These are phyloP conservation scores for Lydus trimaculatus DNA, from an alignment of 2,888 invertebrate species.

Conservation along the genomic window DNA sequence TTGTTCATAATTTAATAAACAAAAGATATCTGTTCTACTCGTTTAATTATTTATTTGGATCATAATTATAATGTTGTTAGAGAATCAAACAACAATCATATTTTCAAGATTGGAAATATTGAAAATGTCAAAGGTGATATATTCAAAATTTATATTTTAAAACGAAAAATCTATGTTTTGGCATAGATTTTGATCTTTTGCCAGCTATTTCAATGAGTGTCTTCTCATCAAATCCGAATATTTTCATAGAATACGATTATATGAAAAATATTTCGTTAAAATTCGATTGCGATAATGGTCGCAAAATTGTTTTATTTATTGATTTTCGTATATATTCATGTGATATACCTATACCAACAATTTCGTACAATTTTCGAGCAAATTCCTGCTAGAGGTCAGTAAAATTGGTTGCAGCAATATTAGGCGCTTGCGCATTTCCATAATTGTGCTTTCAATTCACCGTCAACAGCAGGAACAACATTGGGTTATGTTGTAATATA, in stretches of 20 bases:
- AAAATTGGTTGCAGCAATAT: slow-evolving; percentile 37
- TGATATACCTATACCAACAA: neutral
- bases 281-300: neutral
- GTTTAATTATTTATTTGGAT: too few species aligned
- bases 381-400: slow-evolving; percentile 10
- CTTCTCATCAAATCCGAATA: neutral
- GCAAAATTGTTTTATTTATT: neutral
- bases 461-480: slow-evolving; percentile 35
- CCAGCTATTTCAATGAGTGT: neutral
- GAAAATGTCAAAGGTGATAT: neutral
- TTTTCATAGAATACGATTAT: neutral
- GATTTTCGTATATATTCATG: neutral
- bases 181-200: neutral
- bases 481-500: slow-evolving; percentile 50
- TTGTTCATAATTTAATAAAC: too few species aligned
- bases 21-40: too few species aligned
- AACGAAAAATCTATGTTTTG: neutral
- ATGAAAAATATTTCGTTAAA: neutral
- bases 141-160: neutral
- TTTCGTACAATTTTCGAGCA: neutral
- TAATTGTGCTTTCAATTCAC: slow-evolving; percentile 28
- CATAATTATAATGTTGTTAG: too few species aligned
- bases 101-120: neutral
- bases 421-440: slow-evolving; percentile 38
- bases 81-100: neutral